Conservation (phyloP, 2,888 invertebrate species). For the Chydorus sphaericus region DNA sequence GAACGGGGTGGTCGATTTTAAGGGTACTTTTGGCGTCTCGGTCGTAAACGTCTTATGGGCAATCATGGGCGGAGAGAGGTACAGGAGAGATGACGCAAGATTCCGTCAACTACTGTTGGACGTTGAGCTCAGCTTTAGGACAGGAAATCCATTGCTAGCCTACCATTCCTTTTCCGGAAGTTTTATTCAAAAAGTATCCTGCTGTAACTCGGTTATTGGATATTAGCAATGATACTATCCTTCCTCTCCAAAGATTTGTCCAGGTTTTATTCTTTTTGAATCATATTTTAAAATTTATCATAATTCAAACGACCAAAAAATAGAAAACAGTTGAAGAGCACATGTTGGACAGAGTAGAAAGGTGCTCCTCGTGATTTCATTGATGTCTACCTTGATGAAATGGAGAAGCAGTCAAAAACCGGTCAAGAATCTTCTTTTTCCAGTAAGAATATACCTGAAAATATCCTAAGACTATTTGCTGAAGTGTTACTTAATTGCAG, state of each 20-base stretch:
- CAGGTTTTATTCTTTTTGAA: too few relatives aligned
- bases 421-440: not conserved
- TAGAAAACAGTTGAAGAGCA: constrained; percentile 19
- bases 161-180: too few relatives aligned
- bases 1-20: constrained; percentile 14
- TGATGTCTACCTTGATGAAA: constrained; percentile 20
- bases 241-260: too few relatives aligned
- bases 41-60: constrained; percentile 14
- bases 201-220: too few relatives aligned
- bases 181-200: too few relatives aligned
- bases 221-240: too few relatives aligned
- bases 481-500: not conserved
- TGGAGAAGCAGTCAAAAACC: not conserved
- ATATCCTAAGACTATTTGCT: not conserved
- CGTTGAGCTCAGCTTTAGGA: constrained; percentile 5
- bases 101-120: constrained; percentile 4
- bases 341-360: constrained; percentile 12
- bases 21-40: constrained; percentile 16
- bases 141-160: constrained; percentile 2
- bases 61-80: constrained; percentile 12
- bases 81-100: constrained; percentile 16
- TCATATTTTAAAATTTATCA: too few relatives aligned
- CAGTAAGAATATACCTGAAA: not conserved
- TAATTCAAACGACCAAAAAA: too few relatives aligned
- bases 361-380: constrained; percentile 20